A percentile compares a stretch with the other conserved stretches of the same genome.
Evolutionary conservation across 2,797 vertebrate genomes (phyloP).

Genomic region (Gymnoscopelus microlampas): DNA sequence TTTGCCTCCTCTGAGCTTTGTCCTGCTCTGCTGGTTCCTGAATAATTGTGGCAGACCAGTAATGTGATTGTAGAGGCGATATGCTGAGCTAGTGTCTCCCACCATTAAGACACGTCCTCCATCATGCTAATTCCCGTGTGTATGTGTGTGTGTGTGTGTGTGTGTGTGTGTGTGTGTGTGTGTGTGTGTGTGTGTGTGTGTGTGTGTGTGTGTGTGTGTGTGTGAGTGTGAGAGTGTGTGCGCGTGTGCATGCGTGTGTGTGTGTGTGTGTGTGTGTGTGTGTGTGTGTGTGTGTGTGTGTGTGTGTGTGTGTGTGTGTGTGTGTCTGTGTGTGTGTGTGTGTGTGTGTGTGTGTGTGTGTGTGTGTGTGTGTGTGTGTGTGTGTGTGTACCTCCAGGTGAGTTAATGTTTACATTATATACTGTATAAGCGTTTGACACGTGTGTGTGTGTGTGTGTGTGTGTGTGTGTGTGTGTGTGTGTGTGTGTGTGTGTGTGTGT

Average conservation of each 20-base stretch:
- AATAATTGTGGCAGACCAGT: conserved; percentile 37
- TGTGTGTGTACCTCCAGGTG: too few species aligned
- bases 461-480: conserved; percentile 1
- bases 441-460: neutral
- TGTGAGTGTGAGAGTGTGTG: too few species aligned
- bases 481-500: neutral
- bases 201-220: conserved; percentile 3
- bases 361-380: too few species aligned
- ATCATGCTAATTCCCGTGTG: conserved; percentile 32
- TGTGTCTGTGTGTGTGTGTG: neutral
- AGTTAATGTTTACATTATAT: too few species aligned
- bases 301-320: neutral
- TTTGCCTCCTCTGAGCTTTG: conserved; percentile 6
- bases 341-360: too few species aligned
- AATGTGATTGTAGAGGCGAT: conserved; percentile 40
- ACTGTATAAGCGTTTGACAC: too few species aligned
- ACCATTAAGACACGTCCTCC: conserved; percentile 24
- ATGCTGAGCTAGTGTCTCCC: conserved; percentile 19
- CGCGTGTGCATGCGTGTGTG: neutral
- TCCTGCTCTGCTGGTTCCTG: conserved; percentile 17
- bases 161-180: neutral
- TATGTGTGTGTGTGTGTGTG: neutral
- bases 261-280: neutral
- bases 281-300: neutral
- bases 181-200: conserved; percentile 1